Evolutionary conservation across 2,888 invertebrate genomes (phyloP).

Genomic region (Synergus itoensis): DNA sequence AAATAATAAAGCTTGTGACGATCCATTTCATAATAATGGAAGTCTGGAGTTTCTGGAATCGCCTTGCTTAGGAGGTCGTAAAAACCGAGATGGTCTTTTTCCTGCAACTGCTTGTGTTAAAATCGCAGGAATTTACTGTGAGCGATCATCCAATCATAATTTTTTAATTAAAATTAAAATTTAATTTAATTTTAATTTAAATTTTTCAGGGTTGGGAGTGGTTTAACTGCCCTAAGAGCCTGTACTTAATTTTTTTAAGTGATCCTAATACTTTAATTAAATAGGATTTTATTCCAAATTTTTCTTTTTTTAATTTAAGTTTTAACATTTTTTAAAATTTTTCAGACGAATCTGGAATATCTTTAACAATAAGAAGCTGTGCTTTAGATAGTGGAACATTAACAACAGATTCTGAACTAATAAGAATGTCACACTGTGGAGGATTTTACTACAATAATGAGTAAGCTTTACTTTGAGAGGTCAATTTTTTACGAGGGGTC

Average conservation of each 20-base stretch:
- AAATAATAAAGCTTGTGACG: constrained; percentile 93
- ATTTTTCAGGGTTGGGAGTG: too few species aligned
- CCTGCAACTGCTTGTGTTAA: constrained; percentile 99
- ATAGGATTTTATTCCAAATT: neutral
- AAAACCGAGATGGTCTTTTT: constrained; percentile 94
- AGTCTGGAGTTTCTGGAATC: constrained; percentile 90
- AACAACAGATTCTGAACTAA: constrained; percentile 97
- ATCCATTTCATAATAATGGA: constrained; percentile 96
- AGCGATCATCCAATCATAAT: constrained; percentile 63
- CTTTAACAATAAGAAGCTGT: constrained; percentile 94
- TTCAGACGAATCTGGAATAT: constrained; percentile 88
- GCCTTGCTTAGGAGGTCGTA: constrained; percentile 96
- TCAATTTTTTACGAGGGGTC: neutral
- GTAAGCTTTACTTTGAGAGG: constrained; percentile 77
- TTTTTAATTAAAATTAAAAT: neutral
- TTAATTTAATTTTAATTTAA: too few species aligned
- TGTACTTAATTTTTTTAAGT: too few species aligned
- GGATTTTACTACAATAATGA: constrained; percentile 93
- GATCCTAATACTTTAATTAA: neutral
- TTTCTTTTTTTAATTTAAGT: neutral
- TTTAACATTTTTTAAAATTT: neutral
- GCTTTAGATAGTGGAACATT: constrained; percentile 96
- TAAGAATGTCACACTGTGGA: constrained; percentile 98
- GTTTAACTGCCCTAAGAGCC: too few species aligned
- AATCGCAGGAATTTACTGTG: constrained; percentile 94